phyloP scores from a whole-genome alignment of 2,888 invertebrate species.

The Ectemnius lituratus region DNA sequence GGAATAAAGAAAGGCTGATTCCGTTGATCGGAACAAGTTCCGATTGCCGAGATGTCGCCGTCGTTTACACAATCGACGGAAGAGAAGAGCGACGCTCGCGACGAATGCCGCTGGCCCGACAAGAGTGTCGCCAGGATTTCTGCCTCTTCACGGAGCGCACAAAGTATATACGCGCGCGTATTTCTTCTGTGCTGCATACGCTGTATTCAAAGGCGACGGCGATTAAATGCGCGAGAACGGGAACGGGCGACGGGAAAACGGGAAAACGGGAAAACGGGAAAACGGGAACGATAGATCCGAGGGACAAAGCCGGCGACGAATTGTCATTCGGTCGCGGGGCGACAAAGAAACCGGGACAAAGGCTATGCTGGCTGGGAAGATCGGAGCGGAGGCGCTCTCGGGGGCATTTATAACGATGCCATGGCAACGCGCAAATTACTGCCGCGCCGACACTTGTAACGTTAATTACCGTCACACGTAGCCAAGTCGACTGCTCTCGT shows the following conservation, averaged over 20 bases:
- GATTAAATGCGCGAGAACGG: not conserved
- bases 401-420: not conserved
- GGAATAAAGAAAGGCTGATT: not conserved
- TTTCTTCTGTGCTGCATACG: not conserved
- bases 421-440: constrained; percentile 5
- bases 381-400: not conserved
- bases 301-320: constrained; percentile 1
- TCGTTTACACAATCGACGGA: not conserved
- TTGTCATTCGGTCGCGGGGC: not conserved
- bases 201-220: not conserved
- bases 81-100: not conserved
- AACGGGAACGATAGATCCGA: not conserved
- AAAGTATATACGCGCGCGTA: not conserved
- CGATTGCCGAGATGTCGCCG: not conserved
- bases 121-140: not conserved
- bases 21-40: not conserved
- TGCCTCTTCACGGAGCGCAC: not conserved
- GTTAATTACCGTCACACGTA: constrained; percentile 3
- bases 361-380: not conserved
- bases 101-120: not conserved
- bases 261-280: constrained; percentile 5
- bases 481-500: not conserved
- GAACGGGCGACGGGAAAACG: not conserved
- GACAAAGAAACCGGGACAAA: not conserved
- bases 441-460: constrained; percentile 7